These are phyloP conservation scores for Polydrusus tereticollis DNA, from an alignment of 2,888 invertebrate genomes.

Conservation along the genomic window DNA sequence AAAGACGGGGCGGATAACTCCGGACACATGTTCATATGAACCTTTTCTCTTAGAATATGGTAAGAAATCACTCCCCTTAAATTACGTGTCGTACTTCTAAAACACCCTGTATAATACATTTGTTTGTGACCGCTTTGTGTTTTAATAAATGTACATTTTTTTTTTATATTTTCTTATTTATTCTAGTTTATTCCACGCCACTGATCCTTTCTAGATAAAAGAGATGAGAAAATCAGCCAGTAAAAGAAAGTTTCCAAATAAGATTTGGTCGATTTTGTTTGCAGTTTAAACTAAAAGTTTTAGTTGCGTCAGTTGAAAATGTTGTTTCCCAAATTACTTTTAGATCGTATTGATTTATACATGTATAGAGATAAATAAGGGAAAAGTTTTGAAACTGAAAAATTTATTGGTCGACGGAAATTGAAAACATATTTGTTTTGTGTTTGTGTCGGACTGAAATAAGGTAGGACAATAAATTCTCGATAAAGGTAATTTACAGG, in stretches of 20 bases:
- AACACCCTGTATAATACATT: background rate
- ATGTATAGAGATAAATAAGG: conserved; percentile 42
- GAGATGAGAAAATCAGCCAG: conserved; percentile 35
- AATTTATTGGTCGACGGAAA: conserved; percentile 36
- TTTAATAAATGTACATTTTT: background rate
- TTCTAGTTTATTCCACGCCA: conserved; percentile 16
- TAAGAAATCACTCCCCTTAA: too few relatives aligned
- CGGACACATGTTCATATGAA: too few relatives aligned
- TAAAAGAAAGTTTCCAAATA: conserved; percentile 62
- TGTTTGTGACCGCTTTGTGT: background rate
- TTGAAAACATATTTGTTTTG: conserved; percentile 42
- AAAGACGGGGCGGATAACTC: too few relatives aligned
- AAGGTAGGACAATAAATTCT: conserved; percentile 20
- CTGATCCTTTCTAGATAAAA: conserved; percentile 27
- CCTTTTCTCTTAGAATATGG: too few relatives aligned
- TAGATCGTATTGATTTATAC: conserved; percentile 41
- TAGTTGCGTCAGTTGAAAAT: conserved; percentile 40
- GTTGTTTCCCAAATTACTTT: conserved; percentile 39
- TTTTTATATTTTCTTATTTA: background rate
- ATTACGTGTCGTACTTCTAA: too few relatives aligned
- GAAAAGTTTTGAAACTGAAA: conserved; percentile 34
- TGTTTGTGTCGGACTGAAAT: conserved; percentile 6
- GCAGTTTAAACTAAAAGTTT: conserved; percentile 53
- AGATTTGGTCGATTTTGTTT: conserved; percentile 64
- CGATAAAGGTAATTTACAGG: conserved; percentile 1